A percentile compares a stretch with the other conserved stretches of the same genome.
Evolutionary conservation across 2,888 invertebrate genomes (phyloP).

Genomic region (Netelia fuscicornis): DNA sequence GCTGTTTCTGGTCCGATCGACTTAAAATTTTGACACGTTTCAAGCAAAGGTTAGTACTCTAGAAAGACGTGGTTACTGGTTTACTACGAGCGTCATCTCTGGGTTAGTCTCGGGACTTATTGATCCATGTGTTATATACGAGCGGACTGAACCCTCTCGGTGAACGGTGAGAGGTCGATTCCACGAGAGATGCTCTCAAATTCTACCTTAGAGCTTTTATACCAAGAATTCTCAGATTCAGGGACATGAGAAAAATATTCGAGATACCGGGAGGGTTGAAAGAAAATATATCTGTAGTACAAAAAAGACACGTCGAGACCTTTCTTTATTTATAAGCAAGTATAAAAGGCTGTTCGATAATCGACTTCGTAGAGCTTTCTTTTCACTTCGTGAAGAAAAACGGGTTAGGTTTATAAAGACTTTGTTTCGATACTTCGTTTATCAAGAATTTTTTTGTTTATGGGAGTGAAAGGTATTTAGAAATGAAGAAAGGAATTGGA

Average conservation of each 20-base stretch:
- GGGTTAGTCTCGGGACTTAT: no score
- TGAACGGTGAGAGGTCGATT: conserved; percentile 61
- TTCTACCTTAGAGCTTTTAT: conserved; percentile 26
- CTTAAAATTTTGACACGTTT: no score
- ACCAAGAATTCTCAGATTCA: conserved; percentile 31
- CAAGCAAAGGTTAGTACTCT: no score
- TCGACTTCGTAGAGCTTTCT: neutral
- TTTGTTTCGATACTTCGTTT: neutral
- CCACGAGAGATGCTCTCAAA: conserved; percentile 47
- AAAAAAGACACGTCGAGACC: neutral
- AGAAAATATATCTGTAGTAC: neutral
- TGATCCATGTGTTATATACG: no score
- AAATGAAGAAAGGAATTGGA: neutral
- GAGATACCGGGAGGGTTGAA: neutral
- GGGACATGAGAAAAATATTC: conserved; percentile 31
- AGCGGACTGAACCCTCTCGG: conserved; percentile 12
- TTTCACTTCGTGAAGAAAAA: neutral
- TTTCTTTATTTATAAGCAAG: neutral
- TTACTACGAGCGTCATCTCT: no score
- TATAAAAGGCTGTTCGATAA: neutral
- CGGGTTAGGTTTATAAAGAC: no score
- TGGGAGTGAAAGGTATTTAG: neutral
- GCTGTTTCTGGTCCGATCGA: no score
- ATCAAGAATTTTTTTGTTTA: neutral
- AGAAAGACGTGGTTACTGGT: no score